A percentile compares a stretch with the other conserved stretches of the same genome.
These are phyloP conservation scores for Thereva unica DNA, from an alignment of 2,888 invertebrate genomes.

Conservation along the genomic window DNA sequence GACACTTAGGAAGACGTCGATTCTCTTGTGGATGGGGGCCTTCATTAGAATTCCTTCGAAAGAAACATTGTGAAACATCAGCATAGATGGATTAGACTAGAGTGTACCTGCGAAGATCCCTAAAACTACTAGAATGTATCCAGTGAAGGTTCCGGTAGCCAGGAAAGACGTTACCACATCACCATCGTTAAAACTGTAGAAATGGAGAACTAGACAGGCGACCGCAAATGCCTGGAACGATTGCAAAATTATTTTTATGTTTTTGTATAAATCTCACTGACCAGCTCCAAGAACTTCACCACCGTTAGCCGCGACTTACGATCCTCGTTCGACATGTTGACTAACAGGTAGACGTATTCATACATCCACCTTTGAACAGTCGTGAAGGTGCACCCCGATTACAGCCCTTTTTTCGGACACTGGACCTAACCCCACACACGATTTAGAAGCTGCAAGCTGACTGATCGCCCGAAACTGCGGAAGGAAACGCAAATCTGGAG, in stretches of 20 bases:
- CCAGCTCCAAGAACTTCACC: constrained; percentile 57
- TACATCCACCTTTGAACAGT: not conserved
- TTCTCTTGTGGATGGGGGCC: constrained; percentile 72
- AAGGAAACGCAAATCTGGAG: constrained; percentile 8
- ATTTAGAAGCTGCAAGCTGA: constrained; percentile 3
- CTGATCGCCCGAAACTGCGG: constrained; percentile 17
- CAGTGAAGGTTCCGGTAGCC: constrained; percentile 74
- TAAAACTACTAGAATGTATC: constrained; percentile 72
- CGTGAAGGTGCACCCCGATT: not conserved
- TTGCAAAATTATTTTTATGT: not conserved
- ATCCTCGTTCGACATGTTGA: constrained; percentile 54
- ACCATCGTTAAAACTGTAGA: constrained; percentile 66
- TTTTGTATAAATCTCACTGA: constrained; percentile 44
- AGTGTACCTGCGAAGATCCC: constrained; percentile 69
- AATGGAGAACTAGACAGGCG: constrained; percentile 72
- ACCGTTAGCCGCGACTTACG: constrained; percentile 54
- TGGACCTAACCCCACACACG: not conserved
- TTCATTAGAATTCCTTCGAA: constrained; percentile 72
- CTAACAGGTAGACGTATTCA: constrained; percentile 17
- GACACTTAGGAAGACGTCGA: constrained; percentile 79
- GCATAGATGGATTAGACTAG: not conserved
- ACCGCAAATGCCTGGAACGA: constrained; percentile 66
- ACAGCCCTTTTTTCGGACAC: constrained; percentile 1
- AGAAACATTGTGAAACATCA: constrained; percentile 36
- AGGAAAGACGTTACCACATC: constrained; percentile 65